Evolutionary conservation across 2,797 vertebrate species (phyloP).

Genomic region (Margarornis squamiger): DNA sequence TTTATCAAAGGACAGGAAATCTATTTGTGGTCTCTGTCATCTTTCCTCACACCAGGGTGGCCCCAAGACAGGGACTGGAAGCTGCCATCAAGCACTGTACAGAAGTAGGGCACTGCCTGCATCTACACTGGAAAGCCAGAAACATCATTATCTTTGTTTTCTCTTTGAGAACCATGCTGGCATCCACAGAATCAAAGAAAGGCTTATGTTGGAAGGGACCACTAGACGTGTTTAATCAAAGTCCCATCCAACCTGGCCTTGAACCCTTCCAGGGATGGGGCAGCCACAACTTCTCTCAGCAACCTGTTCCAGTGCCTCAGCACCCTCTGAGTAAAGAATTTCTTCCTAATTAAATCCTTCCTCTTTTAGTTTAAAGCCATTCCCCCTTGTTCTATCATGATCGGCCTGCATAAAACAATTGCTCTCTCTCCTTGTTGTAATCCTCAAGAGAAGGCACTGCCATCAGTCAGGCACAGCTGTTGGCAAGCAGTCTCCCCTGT

Average conservation of each 20-base stretch:
- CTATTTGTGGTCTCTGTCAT: not conserved
- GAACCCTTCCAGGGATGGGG: not conserved
- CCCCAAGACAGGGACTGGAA: not conserved
- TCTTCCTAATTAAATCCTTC: not conserved
- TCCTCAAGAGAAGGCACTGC: not conserved
- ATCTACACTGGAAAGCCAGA: not conserved
- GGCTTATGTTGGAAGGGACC: not conserved
- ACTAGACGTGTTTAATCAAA: not conserved
- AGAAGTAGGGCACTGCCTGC: fast-evolving
- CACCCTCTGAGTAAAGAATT: not conserved
- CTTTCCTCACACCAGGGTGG: not conserved
- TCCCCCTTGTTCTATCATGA: not conserved
- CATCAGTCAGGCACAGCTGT: not conserved
- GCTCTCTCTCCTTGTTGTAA: not conserved
- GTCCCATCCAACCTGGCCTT: not conserved
- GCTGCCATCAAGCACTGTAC: not conserved
- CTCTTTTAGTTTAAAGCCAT: not conserved
- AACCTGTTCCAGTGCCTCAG: not conserved
- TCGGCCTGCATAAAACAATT: not conserved
- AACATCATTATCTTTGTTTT: not conserved
- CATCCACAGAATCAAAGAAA: not conserved
- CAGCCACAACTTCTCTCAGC: not conserved
- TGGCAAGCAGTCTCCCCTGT: not conserved
- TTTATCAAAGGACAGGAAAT: not conserved
- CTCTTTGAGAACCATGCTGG: not conserved